phyloP scores from a whole-genome alignment of 2,888 invertebrate species.

The Brenthis daphne region DNA sequence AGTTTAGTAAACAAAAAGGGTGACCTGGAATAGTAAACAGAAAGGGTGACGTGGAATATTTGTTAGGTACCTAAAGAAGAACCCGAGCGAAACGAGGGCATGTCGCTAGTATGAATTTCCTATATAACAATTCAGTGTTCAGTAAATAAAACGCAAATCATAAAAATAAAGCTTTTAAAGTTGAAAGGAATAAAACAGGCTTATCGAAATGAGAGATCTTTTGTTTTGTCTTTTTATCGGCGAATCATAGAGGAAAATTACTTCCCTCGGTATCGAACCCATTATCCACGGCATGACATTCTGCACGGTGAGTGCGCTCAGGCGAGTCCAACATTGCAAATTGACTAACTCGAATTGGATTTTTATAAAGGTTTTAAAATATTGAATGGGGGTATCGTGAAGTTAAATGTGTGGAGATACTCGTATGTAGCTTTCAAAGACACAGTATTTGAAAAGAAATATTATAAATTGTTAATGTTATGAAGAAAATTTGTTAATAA shows the following conservation, averaged over 20 bases:
- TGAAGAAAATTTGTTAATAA: too few relatives aligned
- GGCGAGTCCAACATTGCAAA: constrained; percentile 54
- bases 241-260: constrained; percentile 34
- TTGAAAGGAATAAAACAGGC: constrained; percentile 11
- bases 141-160: too few relatives aligned
- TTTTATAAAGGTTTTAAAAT: constrained; percentile 9
- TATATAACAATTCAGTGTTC: too few relatives aligned
- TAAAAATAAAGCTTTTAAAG: too few relatives aligned
- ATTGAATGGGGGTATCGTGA: background rate
- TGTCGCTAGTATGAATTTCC: too few relatives aligned
- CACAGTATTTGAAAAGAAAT: too few relatives aligned
- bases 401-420: background rate
- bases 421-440: background rate
- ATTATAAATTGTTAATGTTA: too few relatives aligned
- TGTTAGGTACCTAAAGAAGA: too few relatives aligned
- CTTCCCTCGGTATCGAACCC: constrained; percentile 63
- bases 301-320: constrained; percentile 49
- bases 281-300: constrained; percentile 61
- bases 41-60: too few relatives aligned
- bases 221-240: constrained; percentile 34
- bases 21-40: too few relatives aligned
- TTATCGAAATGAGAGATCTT: constrained; percentile 23
- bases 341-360: constrained; percentile 46
- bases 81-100: too few relatives aligned
- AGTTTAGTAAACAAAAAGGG: too few relatives aligned